A percentile compares a stretch with the other conserved stretches of the same genome.
phyloP scores from a whole-genome alignment of 2,113 vertebrate genomes.

The Prietella phreatophila region DNA sequence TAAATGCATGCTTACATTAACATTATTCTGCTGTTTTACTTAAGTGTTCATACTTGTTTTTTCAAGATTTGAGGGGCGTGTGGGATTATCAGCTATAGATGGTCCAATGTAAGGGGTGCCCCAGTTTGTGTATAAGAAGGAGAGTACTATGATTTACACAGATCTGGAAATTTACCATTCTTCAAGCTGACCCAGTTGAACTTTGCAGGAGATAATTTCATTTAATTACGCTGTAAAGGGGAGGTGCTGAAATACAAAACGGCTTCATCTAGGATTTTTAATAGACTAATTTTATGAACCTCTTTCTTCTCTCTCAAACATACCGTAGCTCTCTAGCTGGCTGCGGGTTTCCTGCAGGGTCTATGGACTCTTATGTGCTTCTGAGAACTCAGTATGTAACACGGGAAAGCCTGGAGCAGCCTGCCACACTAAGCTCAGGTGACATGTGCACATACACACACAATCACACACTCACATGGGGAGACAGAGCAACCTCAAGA shows the following conservation, averaged over 20 bases:
- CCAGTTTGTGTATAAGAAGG: neutral
- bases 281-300: neutral
- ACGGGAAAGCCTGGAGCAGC: constrained; percentile 28
- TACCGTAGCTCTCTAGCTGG: neutral
- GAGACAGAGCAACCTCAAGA: constrained; percentile 3
- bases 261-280: neutral
- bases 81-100: neutral
- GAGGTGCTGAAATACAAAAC: neutral
- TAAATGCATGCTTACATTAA: neutral
- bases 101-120: neutral
- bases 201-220: neutral
- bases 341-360: constrained; percentile 23
- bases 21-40: neutral
- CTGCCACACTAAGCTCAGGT: constrained; percentile 5
- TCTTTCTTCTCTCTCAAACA: neutral
- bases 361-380: neutral
- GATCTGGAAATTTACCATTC: neutral
- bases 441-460: neutral
- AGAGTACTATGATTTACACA: neutral
- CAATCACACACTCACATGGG: neutral
- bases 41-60: neutral
- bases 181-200: neutral
- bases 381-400: neutral
- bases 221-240: neutral
- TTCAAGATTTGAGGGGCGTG: neutral